Conservation (phyloP, 2,888 invertebrate species). For the Ophioninae sp. region DNA sequence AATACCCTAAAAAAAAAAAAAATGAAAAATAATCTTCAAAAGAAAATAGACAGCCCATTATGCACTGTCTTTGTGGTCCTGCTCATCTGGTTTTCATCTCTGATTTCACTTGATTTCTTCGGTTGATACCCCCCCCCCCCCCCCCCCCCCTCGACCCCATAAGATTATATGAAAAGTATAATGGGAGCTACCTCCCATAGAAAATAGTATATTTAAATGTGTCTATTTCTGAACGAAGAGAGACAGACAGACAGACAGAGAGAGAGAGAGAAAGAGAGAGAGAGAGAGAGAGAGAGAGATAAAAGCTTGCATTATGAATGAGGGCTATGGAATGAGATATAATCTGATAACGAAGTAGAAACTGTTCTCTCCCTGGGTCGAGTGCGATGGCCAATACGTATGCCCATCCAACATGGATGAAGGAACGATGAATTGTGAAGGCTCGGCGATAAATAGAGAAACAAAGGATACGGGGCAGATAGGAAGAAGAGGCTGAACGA, state of each 20-base stretch:
- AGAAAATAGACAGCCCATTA: conserved; percentile 38
- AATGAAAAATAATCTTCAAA: conserved; percentile 51
- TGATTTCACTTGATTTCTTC: conserved; percentile 47
- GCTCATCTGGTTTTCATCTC: conserved; percentile 54
- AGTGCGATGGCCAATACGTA: conserved; percentile 48
- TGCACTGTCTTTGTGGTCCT: conserved; percentile 38
- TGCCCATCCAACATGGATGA: background rate
- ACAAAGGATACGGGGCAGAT: conserved; percentile 55
- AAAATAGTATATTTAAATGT: conserved; percentile 45
- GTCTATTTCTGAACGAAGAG: conserved; percentile 41
- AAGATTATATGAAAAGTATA: conserved; percentile 21
- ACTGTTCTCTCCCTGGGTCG: conserved; percentile 63
- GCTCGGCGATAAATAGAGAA: conserved; percentile 57
- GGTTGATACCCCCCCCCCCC: conserved; percentile 1
- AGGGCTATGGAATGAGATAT: conserved; percentile 56
- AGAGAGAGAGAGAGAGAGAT: conserved; percentile 42
- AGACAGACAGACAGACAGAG: too few species aligned
- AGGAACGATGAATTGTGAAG: conserved; percentile 34
- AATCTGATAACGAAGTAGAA: conserved; percentile 76
- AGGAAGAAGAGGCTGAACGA: conserved; percentile 51
- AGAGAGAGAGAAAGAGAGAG: conserved; percentile 38
- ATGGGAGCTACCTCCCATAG: conserved; percentile 37
- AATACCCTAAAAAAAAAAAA: conserved; percentile 47
- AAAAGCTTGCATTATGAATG: conserved; percentile 40
- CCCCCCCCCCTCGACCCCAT: conserved; percentile 36